These are phyloP conservation scores for Serripes groenlandicus DNA, from an alignment of 2,888 invertebrate species.

Conservation along the genomic window DNA sequence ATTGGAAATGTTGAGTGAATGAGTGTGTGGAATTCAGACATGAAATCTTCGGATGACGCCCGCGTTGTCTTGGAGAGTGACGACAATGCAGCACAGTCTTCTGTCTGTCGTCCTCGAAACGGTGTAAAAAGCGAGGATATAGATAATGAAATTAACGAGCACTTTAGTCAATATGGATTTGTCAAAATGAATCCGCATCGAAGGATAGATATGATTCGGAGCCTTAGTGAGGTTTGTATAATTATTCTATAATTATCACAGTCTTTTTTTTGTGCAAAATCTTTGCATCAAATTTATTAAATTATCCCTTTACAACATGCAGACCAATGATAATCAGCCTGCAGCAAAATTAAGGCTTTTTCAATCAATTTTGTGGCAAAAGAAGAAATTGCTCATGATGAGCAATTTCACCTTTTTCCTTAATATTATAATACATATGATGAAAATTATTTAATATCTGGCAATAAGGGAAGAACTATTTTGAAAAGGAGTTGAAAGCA, in stretches of 20 bases:
- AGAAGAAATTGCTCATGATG: constrained; percentile 1
- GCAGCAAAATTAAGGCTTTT: too few relatives aligned
- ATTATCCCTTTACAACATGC: too few relatives aligned
- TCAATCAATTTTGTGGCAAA: background rate
- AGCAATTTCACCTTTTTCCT: constrained; percentile 3
- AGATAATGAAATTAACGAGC: constrained; percentile 14
- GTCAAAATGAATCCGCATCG: constrained; percentile 10
- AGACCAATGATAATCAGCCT: too few relatives aligned
- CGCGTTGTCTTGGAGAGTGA: constrained; percentile 21
- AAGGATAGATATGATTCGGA: constrained; percentile 35
- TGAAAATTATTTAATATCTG: too few relatives aligned
- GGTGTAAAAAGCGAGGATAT: background rate
- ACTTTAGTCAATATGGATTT: constrained; percentile 19
- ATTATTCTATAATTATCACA: too few relatives aligned
- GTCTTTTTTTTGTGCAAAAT: too few relatives aligned
- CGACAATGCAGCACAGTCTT: background rate
- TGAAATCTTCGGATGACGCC: constrained; percentile 17
- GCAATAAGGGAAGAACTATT: too few relatives aligned
- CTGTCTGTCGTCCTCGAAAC: background rate
- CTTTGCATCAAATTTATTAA: too few relatives aligned
- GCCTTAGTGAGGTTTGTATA: constrained; percentile 53
- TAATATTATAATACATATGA: background rate
- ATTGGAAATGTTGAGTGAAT: constrained; percentile 24
- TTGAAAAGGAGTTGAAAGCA: too few relatives aligned
- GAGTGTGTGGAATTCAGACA: constrained; percentile 18